These are phyloP conservation scores for Mizuhopecten yessoensis DNA, from an alignment of 1,140 invertebrate species.

Conservation along the genomic window DNA sequence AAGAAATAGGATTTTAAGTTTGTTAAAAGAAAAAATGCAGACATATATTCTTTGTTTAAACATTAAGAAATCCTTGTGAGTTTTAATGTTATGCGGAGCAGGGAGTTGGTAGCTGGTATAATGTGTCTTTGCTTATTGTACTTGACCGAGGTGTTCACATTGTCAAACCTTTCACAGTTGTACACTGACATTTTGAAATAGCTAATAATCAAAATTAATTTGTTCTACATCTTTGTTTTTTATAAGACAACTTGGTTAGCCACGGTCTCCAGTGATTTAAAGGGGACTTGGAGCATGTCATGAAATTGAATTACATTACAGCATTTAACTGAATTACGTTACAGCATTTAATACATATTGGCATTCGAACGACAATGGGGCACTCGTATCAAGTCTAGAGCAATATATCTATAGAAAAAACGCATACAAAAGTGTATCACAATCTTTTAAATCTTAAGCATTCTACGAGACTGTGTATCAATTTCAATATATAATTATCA, in stretches of 20 bases:
- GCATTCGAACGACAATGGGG: not conserved
- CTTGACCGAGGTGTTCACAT: not conserved
- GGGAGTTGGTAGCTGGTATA: too few species aligned
- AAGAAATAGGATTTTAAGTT: too few species aligned
- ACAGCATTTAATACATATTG: not conserved
- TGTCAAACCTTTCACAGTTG: not conserved
- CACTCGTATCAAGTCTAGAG: not conserved
- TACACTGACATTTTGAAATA: not conserved
- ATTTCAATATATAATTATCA: too few species aligned
- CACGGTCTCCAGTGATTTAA: not conserved
- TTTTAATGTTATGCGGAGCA: too few species aligned
- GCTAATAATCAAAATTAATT: not conserved
- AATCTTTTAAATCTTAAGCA: not conserved
- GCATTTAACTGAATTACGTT: not conserved
- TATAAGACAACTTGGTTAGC: not conserved
- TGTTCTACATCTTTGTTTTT: not conserved
- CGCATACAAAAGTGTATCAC: not conserved
- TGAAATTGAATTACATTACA: not conserved
- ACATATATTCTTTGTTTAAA: too few species aligned
- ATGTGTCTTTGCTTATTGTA: not conserved
- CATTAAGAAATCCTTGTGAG: too few species aligned
- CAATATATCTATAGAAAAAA: not conserved
- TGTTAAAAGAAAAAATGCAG: too few species aligned
- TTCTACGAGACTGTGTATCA: not conserved
- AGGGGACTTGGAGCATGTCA: not conserved